These are phyloP conservation scores for Petrophora chlorosata DNA, from an alignment of 2,888 invertebrate species.

Conservation along the genomic window DNA sequence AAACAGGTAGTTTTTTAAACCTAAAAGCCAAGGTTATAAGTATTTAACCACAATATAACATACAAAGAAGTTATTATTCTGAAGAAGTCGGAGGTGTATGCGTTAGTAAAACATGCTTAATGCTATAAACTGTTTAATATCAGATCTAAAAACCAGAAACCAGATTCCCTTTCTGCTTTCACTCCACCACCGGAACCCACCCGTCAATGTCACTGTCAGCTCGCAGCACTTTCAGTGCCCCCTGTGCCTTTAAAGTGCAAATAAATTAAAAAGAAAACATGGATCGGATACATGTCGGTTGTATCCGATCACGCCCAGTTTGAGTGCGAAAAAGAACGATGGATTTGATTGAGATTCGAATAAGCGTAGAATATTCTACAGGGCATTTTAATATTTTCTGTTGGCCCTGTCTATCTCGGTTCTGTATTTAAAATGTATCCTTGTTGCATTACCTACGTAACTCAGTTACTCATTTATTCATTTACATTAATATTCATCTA, in stretches of 20 bases:
- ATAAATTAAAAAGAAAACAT: constrained; percentile 31
- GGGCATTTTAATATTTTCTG: background rate
- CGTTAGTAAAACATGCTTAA: background rate
- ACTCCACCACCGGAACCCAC: constrained; percentile 40
- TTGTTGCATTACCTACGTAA: too few relatives aligned
- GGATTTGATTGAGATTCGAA: background rate
- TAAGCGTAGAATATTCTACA: background rate
- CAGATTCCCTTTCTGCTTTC: constrained; percentile 29
- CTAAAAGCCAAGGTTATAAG: too few relatives aligned
- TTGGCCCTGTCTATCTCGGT: too few relatives aligned
- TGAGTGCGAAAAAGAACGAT: background rate
- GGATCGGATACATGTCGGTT: background rate
- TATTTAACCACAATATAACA: too few relatives aligned
- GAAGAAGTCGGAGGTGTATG: too few relatives aligned
- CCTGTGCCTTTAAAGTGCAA: constrained; percentile 32
- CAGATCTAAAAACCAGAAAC: constrained; percentile 5
- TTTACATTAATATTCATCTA: too few relatives aligned
- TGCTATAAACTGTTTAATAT: constrained; percentile 1
- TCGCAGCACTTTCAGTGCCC: constrained; percentile 34
- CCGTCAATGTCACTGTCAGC: constrained; percentile 33
- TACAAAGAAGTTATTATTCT: too few relatives aligned
- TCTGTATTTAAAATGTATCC: too few relatives aligned
- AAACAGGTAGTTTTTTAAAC: too few relatives aligned
- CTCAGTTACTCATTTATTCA: too few relatives aligned
- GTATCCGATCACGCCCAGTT: constrained; percentile 13